phyloP scores from a whole-genome alignment of 2,113 vertebrate genomes.

The Globicephala melas region DNA sequence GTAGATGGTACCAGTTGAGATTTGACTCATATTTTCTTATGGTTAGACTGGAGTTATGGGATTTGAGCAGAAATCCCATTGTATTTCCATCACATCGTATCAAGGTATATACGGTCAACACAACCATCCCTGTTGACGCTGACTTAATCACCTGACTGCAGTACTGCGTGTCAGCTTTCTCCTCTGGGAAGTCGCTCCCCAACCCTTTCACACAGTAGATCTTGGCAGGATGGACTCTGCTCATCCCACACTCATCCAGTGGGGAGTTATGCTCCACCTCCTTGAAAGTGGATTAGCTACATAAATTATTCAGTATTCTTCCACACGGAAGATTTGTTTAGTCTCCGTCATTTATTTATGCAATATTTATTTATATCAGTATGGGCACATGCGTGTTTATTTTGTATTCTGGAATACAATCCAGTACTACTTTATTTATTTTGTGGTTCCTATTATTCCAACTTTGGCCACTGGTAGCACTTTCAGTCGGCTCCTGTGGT shows the following conservation, averaged over 20 bases:
- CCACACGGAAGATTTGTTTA: neutral
- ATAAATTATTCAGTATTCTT: neutral
- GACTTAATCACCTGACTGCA: neutral
- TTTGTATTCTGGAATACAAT: neutral
- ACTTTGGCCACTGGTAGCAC: neutral
- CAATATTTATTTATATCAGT: neutral
- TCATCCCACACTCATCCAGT: neutral
- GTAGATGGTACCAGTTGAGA: too few species aligned
- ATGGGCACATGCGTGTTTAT: neutral
- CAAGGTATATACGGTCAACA: neutral
- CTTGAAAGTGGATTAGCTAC: neutral
- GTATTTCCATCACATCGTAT: neutral
- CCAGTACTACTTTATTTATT: neutral
- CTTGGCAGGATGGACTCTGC: neutral
- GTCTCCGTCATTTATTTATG: neutral
- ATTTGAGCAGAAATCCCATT: neutral
- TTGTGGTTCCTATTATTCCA: neutral
- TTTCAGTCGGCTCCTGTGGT: neutral
- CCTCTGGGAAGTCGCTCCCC: neutral
- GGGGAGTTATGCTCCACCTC: neutral
- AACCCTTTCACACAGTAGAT: fast-evolving
- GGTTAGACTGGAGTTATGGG: neutral
- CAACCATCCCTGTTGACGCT: neutral
- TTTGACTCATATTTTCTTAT: neutral
- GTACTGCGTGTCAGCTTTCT: neutral